phyloP scores from a whole-genome alignment of 2,888 invertebrate species.

The Andrena flavipes region DNA sequence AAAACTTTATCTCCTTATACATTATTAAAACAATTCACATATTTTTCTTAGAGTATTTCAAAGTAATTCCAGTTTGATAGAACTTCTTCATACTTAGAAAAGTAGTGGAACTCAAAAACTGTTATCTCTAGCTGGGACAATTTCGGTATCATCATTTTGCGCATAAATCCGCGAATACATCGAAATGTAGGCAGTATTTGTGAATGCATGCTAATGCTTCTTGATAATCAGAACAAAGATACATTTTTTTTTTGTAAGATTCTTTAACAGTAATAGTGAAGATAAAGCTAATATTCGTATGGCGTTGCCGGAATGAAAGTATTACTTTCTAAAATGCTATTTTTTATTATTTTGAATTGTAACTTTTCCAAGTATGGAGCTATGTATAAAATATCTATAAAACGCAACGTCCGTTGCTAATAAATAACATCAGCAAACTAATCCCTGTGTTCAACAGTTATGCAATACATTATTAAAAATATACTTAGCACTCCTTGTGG shows the following conservation, averaged over 20 bases:
- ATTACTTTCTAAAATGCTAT: neutral
- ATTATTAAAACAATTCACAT: slow-evolving; percentile 46
- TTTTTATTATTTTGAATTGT: slow-evolving; percentile 5
- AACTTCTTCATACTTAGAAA: slow-evolving; percentile 37
- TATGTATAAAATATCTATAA: slow-evolving; percentile 26
- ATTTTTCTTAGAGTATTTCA: slow-evolving; percentile 27
- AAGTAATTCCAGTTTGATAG: slow-evolving; percentile 22
- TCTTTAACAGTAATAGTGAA: neutral
- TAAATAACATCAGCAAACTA: slow-evolving; percentile 46
- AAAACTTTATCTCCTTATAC: slow-evolving; percentile 30
- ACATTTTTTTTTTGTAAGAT: neutral
- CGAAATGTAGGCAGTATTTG: neutral
- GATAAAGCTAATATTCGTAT: no score
- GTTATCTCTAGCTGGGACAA: neutral
- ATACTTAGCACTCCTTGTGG: slow-evolving; percentile 1
- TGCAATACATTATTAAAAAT: slow-evolving; percentile 18
- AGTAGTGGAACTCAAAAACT: slow-evolving; percentile 17
- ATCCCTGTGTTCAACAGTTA: slow-evolving; percentile 27
- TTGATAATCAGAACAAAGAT: slow-evolving; percentile 3
- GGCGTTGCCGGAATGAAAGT: no score
- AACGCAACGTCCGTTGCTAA: slow-evolving; percentile 25
- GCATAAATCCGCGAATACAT: neutral
- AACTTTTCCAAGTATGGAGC: slow-evolving; percentile 42
- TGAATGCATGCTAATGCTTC: neutral
- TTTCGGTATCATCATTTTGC: neutral